A percentile compares a stretch with the other conserved stretches of the same genome.
phyloP scores from a whole-genome alignment of 2,113 vertebrate species.

The Charina bottae region DNA sequence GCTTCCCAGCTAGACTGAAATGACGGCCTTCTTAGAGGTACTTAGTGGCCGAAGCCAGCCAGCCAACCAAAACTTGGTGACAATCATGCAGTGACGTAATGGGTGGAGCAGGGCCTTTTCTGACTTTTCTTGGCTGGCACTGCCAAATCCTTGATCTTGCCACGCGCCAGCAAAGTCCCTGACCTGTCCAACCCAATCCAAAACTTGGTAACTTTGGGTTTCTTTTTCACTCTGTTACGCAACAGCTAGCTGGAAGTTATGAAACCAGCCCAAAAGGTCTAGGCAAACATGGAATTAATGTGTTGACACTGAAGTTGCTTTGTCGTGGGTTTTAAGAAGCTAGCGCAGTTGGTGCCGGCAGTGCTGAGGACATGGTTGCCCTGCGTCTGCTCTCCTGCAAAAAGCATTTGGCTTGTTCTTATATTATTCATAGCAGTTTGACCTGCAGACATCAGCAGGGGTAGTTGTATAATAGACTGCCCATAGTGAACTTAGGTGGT shows the following conservation, averaged over 20 bases:
- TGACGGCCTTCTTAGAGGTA: no score
- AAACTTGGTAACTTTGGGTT: neutral
- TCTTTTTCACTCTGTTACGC: neutral
- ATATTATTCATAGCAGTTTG: neutral
- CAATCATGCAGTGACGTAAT: neutral
- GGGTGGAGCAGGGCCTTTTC: neutral
- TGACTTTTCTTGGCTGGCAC: neutral
- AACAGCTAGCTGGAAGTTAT: neutral
- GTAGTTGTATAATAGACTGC: neutral
- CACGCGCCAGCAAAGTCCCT: neutral
- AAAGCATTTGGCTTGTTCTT: neutral
- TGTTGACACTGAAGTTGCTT: neutral
- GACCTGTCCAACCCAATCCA: neutral
- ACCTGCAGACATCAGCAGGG: neutral
- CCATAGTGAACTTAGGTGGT: neutral
- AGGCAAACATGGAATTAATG: neutral
- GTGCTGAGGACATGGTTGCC: neutral
- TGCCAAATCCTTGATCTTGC: neutral
- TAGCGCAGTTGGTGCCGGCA: neutral
- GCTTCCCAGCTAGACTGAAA: neutral
- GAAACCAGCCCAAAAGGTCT: neutral
- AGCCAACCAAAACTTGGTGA: neutral
- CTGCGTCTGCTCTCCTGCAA: no score
- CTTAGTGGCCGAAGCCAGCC: neutral
- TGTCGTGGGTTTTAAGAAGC: neutral